Conservation (phyloP, 2,888 invertebrate genomes). For the Sminthurides aquaticus region DNA sequence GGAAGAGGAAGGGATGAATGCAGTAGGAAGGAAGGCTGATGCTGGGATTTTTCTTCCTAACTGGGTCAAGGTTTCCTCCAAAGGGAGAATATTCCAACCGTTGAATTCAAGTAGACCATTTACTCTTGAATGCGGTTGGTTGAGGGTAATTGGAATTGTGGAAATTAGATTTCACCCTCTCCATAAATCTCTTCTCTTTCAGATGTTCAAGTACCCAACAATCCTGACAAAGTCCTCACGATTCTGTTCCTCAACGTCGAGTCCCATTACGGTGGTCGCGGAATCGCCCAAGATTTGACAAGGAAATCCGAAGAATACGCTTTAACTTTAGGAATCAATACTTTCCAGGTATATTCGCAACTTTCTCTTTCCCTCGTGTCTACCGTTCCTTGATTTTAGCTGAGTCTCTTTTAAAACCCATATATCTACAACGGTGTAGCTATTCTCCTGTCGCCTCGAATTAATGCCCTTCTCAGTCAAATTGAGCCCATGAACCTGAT, state of each 20-base stretch:
- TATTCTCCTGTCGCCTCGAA: no score
- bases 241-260: conserved; percentile 30
- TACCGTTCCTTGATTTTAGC: no score
- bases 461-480: no score
- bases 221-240: conserved; percentile 14
- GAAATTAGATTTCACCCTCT: not conserved
- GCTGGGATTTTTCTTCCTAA: not conserved
- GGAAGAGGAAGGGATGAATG: not conserved
- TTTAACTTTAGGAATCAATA: conserved; percentile 12
- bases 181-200: not conserved
- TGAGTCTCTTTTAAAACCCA: no score
- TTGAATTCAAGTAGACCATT: not conserved
- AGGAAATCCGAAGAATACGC: conserved; percentile 24
- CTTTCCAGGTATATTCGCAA: conserved; percentile 4
- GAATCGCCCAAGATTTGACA: conserved; percentile 27
- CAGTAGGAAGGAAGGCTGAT: not conserved
- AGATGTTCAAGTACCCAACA: conserved; percentile 13
- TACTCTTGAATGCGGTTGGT: not conserved
- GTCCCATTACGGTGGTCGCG: conserved; percentile 26
- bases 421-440: no score
- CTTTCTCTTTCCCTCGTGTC: no score
- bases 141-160: not conserved
- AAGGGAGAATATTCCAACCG: not conserved
- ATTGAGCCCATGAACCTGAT: no score
- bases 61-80: not conserved